Evolutionary conservation across 1,140 invertebrate genomes (phyloP).

Genomic region (Odontomachus brunneus): DNA sequence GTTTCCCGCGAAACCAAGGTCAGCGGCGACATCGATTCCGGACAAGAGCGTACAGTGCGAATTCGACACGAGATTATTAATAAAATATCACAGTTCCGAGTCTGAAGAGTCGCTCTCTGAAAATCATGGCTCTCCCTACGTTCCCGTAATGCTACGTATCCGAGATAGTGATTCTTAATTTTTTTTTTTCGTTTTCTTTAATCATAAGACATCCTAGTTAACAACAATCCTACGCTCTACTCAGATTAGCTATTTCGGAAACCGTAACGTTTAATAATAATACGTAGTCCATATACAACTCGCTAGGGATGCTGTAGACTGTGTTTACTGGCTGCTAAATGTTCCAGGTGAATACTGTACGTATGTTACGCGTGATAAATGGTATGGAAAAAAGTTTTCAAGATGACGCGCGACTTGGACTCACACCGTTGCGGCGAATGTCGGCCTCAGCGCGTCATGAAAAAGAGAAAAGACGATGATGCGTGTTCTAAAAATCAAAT

Average conservation of each 20-base stretch:
- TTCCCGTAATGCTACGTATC: slow-evolving; percentile 59
- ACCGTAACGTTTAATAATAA: slow-evolving; percentile 80
- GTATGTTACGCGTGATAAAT: slow-evolving; percentile 72
- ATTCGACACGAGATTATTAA: slow-evolving; percentile 76
- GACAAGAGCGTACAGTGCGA: slow-evolving; percentile 68
- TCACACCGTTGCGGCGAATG: background rate
- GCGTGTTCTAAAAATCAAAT: slow-evolving; percentile 45
- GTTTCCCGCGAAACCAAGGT: slow-evolving; percentile 60
- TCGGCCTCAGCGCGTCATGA: slow-evolving; percentile 2
- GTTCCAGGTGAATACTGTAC: slow-evolving; percentile 83
- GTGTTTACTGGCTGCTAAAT: slow-evolving; percentile 83
- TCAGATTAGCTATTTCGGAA: slow-evolving; percentile 79
- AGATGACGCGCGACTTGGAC: slow-evolving; percentile 48
- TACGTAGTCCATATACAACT: slow-evolving; percentile 83
- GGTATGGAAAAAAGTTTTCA: slow-evolving; percentile 69
- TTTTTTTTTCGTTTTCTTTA: slow-evolving; percentile 70
- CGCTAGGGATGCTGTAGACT: slow-evolving; percentile 81
- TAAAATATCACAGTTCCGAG: slow-evolving; percentile 81
- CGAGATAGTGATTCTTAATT: slow-evolving; percentile 59
- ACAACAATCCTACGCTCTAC: slow-evolving; percentile 82
- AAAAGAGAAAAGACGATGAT: slow-evolving; percentile 55
- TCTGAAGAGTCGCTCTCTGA: slow-evolving; percentile 75
- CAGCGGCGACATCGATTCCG: slow-evolving; percentile 46
- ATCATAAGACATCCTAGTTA: slow-evolving; percentile 80
- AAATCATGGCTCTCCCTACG: slow-evolving; percentile 78